Evolutionary conservation across 2,113 vertebrate species (phyloP), one percentile per base, ranked within the genome.

Genomic region (Boleophthalmus pectinirostris): DNA sequence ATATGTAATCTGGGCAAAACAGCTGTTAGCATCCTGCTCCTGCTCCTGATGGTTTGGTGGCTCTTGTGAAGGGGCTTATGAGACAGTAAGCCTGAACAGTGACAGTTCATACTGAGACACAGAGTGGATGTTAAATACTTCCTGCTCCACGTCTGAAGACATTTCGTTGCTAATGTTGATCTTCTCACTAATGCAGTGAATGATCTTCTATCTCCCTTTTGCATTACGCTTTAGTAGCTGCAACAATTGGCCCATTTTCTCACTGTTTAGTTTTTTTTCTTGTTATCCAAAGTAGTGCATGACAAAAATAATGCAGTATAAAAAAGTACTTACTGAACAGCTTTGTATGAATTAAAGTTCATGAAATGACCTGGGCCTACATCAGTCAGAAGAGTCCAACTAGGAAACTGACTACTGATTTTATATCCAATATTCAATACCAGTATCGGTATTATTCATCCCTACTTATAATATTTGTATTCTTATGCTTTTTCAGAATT

Each of bases 11-110:
- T 51, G 60, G 60, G 20, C 3, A 33, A 18, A 43, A 33, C 33
- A 35, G 33, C 10, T 8, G 38, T 38, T 12, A 64, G 29, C 35
- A 51, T 73, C 73, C 53, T 24, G 21, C 43, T 78, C 61, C 45
- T 75, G 77, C 67, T 63, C 54, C 58, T 68, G 58, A 70, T 74
- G 72, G 29, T 69, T 64, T 68, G 67, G 68, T 35, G 21, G 79
- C 79, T 75, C 51, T 54, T 54, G 51, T 54, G 51, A 54, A 54
- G 51, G 51, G n/a, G 20, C 5, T 54, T 54, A 77, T 70, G 71
- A 74, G 79, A 82, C 77, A 82, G 61, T 73, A 74, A 80, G 74
- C 82, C 75, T 80, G 71, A 73, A 72, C 75, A 66, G 77, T 80
- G 86, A 83, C 77, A 77, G 63, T 74, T 85, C 60, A 66, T 69